Conservation (phyloP, 2,888 invertebrate genomes). For the Xylocampa areola region DNA sequence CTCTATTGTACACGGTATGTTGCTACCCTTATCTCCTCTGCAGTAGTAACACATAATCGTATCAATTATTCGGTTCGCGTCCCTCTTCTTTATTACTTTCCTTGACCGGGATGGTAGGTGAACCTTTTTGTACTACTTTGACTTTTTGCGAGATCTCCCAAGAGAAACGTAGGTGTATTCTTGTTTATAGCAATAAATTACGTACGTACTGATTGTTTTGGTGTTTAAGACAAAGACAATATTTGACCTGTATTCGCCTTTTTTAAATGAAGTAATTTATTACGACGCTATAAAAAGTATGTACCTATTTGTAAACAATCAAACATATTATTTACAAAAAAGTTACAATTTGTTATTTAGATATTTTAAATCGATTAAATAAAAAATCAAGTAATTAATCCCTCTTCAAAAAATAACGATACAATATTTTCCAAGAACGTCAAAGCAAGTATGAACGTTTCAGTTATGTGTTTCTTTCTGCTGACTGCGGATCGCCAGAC, state of each 20-base stretch:
- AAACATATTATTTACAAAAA: too few relatives aligned
- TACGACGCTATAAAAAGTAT: too few relatives aligned
- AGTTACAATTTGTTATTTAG: too few relatives aligned
- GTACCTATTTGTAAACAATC: too few relatives aligned
- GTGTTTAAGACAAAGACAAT: conserved; percentile 46
- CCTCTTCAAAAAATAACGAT: conserved; percentile 43
- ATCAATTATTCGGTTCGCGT: conserved; percentile 88
- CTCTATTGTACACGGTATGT: conserved; percentile 52
- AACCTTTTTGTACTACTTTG: conserved; percentile 68
- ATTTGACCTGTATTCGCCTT: conserved; percentile 30
- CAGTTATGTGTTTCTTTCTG: conserved; percentile 87
- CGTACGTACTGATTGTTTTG: conserved; percentile 37
- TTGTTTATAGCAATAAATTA: conserved; percentile 54
- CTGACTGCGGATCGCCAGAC: conserved; percentile 86
- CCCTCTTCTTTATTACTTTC: conserved; percentile 85
- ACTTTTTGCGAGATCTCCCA: conserved; percentile 63
- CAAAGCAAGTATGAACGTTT: conserved; percentile 60
- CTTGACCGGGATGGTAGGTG: conserved; percentile 71
- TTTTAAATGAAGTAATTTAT: conserved; percentile 24
- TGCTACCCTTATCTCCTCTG: conserved; percentile 64
- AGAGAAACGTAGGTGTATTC: conserved; percentile 42
- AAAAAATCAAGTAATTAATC: conserved; percentile 45
- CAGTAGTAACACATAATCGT: conserved; percentile 84
- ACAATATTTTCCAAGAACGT: conserved; percentile 55
- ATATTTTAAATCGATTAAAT: not conserved